Percentiles rank a stretch among this genome's conserved stretches.
Conservation (phyloP, 92 coral and sea anemone genomes). For the Umimayanthus kanabou region DNA sequence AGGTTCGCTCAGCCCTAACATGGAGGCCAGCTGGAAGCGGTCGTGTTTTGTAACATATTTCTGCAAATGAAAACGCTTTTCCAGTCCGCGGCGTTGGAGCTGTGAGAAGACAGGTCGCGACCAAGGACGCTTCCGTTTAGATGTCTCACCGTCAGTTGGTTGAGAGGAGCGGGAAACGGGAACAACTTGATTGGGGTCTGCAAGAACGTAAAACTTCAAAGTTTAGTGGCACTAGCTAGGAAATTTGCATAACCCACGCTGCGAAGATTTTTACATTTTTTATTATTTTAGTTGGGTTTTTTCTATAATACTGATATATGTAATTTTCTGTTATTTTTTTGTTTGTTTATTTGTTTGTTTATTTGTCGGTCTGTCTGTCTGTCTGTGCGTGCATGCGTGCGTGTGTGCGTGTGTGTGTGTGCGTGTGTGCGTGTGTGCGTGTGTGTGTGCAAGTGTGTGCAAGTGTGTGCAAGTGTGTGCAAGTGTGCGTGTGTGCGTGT, state of each 20-base stretch:
- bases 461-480: too few species aligned
- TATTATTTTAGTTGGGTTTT: too few species aligned
- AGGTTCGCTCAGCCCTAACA: constrained; percentile 88
- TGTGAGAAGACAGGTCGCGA: constrained; percentile 97
- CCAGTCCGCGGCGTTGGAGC: constrained; percentile 90
- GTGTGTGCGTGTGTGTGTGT: not conserved
- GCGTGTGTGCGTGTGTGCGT: too few species aligned
- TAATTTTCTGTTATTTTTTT: too few species aligned
- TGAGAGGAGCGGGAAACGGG: not conserved
- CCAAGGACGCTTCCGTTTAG: constrained; percentile 55
- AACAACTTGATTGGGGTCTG: not conserved
- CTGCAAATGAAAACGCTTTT: constrained; percentile 83
- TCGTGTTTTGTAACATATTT: constrained; percentile 93
- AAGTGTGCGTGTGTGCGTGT: too few species aligned
- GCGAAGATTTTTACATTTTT: too few species aligned
- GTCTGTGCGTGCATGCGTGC: not conserved
- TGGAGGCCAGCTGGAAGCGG: constrained; percentile 90
- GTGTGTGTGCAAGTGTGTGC: too few species aligned
- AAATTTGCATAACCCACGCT: not conserved
- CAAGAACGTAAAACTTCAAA: not conserved
- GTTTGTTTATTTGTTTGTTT: too few species aligned
- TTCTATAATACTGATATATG: too few species aligned
- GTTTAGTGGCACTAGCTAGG: not conserved
- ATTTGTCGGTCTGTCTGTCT: too few species aligned
- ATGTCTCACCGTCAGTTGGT: not conserved